Base-by-base conservation (phyloP, 2,888 invertebrate genomes). In the Lasioglossum oenotherae region DNA sequence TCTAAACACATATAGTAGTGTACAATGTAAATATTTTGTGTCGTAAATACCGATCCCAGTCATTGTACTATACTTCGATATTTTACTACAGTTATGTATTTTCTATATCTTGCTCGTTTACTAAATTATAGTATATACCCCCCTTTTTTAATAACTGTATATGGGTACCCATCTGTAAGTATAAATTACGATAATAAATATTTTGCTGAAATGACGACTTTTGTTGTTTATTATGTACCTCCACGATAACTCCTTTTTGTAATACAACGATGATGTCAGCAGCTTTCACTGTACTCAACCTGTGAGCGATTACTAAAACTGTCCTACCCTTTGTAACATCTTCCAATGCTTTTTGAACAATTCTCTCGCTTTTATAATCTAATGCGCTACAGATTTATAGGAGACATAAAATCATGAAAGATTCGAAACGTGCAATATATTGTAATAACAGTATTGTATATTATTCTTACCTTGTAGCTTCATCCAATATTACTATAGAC, bases 221-320 rank as follows among this genome's bases (percentile, higher is more conserved):
- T 69, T 64, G 31, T 60, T 27, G 27, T 76, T 74, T 14, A 12
- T 79, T 79, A 71, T 46, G 2, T 94, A 98, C 98, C 97, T 98
- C 98, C 4, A 97, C 97, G 89, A 99, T 97, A 83, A 96, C 96
- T 53, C 99, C 99, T 91, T 97, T 97, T 90, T 97, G 97, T 74
- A 99, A 96, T 4, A 99, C 99, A 44, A 98, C 98, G 90, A 99
- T 99, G 23, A 98, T 93, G 94, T 99, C 98, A 0, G 99, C 99
- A 94, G 98, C 97, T 94, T 97, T 97, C 82, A 99, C 97, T 0
- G 99, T 99, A 57, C 98, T 98, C 81, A 99, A 96, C 44, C 99
- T 96, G 95, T 99, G 99, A 4, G 99, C 99, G 90, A 99, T 99
- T 1, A 99, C 97, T n/a, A 99, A 95, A 0, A 99, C 99, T 0